These are phyloP conservation scores for Psittacula derbiana DNA, from an alignment of 2,797 vertebrate genomes.

Conservation along the genomic window DNA sequence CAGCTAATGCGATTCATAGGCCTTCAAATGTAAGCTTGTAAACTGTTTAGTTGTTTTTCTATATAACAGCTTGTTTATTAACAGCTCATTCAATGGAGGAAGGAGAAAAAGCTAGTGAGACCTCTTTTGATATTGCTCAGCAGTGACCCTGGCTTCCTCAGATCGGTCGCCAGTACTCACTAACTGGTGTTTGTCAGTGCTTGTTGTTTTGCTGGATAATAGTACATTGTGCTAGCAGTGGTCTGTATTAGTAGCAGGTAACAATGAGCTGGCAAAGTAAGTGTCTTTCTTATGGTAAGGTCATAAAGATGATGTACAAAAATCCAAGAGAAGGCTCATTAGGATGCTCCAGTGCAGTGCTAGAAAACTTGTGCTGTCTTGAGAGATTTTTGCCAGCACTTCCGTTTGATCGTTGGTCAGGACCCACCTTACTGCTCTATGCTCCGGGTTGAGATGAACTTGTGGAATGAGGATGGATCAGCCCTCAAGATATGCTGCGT, in stretches of 20 bases:
- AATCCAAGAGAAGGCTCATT: not conserved
- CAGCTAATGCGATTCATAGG: slow-evolving; percentile 57
- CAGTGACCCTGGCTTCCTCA: slow-evolving; percentile 31
- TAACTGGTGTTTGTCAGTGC: slow-evolving; percentile 33
- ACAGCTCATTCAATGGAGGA: slow-evolving; percentile 58
- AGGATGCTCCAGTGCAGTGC: not conserved
- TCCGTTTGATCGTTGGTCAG: not conserved
- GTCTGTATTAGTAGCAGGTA: slow-evolving; percentile 6
- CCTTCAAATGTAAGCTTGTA: slow-evolving; percentile 67
- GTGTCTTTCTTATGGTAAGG: not conserved
- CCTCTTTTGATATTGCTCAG: slow-evolving; percentile 57
- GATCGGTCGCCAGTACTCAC: not conserved
- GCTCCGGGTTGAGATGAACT: not conserved
- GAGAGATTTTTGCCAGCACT: not conserved
- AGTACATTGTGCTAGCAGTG: slow-evolving; percentile 11
- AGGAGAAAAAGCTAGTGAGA: slow-evolving; percentile 56
- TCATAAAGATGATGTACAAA: not conserved
- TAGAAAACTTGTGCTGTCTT: not conserved
- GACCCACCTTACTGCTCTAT: not conserved
- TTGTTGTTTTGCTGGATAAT: slow-evolving; percentile 50
- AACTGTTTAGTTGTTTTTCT: slow-evolving; percentile 67
- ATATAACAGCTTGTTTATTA: slow-evolving; percentile 70
- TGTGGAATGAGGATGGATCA: not conserved
- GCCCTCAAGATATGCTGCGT: not conserved
- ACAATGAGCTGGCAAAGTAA: slow-evolving; percentile 4